Conservation (phyloP, 2,113 vertebrate species). For the Hippopotamus amphibius region DNA sequence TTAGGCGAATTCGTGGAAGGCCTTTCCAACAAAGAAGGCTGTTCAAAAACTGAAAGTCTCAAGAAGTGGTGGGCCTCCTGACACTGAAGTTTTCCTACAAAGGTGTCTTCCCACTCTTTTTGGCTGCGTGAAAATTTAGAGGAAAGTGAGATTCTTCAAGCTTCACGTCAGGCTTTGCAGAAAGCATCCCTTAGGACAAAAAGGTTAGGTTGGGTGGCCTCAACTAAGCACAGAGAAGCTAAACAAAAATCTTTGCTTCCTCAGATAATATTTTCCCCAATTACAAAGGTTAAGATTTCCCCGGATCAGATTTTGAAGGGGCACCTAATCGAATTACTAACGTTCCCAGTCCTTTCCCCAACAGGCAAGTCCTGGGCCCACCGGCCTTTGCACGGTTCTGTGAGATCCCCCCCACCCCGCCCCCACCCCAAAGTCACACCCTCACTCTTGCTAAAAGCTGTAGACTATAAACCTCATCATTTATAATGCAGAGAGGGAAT, state of each 20-base stretch:
- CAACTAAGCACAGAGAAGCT: not conserved
- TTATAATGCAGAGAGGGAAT: constrained; percentile 84
- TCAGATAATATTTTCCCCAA: not conserved
- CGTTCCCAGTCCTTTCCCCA: constrained; percentile 77
- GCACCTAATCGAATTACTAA: constrained; percentile 69
- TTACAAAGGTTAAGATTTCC: constrained; percentile 55
- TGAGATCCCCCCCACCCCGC: accelerated
- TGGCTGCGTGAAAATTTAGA: not conserved
- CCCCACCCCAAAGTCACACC: constrained; percentile 77
- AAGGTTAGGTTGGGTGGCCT: not conserved
- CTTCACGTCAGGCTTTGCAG: not conserved
- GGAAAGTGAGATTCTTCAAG: not conserved
- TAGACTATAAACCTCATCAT: constrained; percentile 77
- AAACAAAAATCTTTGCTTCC: constrained; percentile 36
- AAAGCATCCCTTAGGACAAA: not conserved
- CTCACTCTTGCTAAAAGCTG: constrained; percentile 82
- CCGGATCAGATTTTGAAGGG: constrained; percentile 65
- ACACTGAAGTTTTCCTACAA: not conserved
- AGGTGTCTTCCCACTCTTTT: not conserved
- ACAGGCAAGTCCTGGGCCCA: constrained; percentile 56
- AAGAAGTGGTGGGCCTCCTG: not conserved
- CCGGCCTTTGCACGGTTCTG: not conserved
- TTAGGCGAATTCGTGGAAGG: not conserved
- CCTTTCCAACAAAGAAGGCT: not conserved
- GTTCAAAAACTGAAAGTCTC: not conserved